Conservation (phyloP, 2,797 vertebrate species). For the Phyllotis vaccarum region DNA sequence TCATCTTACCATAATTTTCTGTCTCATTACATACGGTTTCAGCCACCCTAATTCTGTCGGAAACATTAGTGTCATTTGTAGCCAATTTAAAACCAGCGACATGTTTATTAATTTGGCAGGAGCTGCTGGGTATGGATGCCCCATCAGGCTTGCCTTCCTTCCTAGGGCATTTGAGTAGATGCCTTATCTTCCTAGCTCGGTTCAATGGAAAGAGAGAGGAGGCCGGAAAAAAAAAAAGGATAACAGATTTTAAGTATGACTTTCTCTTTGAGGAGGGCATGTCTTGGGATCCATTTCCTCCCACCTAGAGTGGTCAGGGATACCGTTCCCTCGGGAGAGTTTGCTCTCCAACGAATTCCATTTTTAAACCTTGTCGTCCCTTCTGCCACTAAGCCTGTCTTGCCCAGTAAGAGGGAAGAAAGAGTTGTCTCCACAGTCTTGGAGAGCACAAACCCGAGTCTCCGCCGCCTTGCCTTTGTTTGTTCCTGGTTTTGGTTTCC, state of each 20-base stretch:
- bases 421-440: not conserved
- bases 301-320: not conserved
- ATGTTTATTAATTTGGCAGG: constrained; percentile 88
- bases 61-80: constrained; percentile 90
- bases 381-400: not conserved
- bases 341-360: constrained; percentile 56
- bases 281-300: constrained; percentile 47
- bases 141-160: constrained; percentile 67
- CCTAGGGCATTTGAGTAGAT: not conserved
- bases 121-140: constrained; percentile 60
- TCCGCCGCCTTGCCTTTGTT: constrained; percentile 38
- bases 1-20: constrained; percentile 90
- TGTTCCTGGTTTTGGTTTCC: constrained; percentile 75
- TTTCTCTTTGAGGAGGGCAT: constrained; percentile 54
- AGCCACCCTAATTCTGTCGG: constrained; percentile 93
- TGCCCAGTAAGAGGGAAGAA: constrained; percentile 38
- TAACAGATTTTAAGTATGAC: constrained; percentile 74
- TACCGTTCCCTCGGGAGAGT: constrained; percentile 64
- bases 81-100: constrained; percentile 85
- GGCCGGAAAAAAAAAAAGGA: not conserved
- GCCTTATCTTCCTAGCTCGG: not conserved
- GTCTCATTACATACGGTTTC: constrained; percentile 90
- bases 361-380: constrained; percentile 45
- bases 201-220: not conserved
- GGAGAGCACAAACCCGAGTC: not conserved